These are phyloP conservation scores for Cylas formicarius DNA, from an alignment of 1,140 invertebrate genomes.

Conservation along the genomic window DNA sequence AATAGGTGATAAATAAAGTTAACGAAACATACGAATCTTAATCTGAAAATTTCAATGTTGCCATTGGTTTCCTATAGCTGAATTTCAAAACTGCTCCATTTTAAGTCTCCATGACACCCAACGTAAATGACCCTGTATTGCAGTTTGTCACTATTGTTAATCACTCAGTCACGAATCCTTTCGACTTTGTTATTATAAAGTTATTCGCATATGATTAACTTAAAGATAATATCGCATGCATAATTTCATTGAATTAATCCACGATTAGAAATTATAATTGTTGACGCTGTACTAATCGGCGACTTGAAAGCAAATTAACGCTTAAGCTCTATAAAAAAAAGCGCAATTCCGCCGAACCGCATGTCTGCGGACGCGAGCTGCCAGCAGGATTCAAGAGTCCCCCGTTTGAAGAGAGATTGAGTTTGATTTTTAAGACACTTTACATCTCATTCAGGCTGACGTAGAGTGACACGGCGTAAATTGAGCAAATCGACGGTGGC, in stretches of 20 bases:
- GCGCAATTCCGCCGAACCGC: too few relatives aligned
- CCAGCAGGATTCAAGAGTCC: constrained; percentile 22
- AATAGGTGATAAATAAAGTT: too few relatives aligned
- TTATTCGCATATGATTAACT: neutral
- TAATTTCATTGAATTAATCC: constrained; percentile 8
- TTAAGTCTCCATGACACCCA: too few relatives aligned
- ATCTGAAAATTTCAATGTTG: too few relatives aligned
- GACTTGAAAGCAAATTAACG: neutral
- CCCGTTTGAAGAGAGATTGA: constrained; percentile 36
- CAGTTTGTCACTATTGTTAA: too few relatives aligned
- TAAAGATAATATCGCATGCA: neutral
- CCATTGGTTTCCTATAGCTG: too few relatives aligned
- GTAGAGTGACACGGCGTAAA: constrained; percentile 40
- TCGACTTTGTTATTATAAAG: too few relatives aligned
- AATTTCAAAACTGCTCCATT: too few relatives aligned
- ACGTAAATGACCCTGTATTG: too few relatives aligned
- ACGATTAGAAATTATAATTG: neutral
- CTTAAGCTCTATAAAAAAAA: constrained; percentile 17
- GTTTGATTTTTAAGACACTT: constrained; percentile 42
- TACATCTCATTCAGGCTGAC: constrained; percentile 39
- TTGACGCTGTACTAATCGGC: neutral
- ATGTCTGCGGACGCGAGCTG: constrained; percentile 33
- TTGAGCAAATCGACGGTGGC: constrained; percentile 41
- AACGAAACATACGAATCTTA: too few relatives aligned
- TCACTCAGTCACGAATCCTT: too few relatives aligned